Evolutionary conservation across 1,140 invertebrate genomes (phyloP).

Genomic region (Lasaia peninsularis): DNA sequence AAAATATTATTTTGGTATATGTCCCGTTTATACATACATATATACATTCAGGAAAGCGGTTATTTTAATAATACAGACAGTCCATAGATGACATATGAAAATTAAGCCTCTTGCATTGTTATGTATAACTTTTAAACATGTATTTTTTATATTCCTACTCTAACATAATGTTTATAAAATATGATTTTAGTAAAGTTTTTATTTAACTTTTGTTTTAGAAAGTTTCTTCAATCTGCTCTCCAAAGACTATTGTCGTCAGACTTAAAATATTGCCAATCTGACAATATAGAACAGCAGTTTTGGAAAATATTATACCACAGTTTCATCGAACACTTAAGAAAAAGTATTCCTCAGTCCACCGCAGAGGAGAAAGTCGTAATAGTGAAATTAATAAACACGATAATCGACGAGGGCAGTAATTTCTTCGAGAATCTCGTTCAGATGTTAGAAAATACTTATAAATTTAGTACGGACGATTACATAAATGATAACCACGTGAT

Average conservation of each 20-base stretch:
- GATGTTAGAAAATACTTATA: constrained; percentile 84
- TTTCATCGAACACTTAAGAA: constrained; percentile 89
- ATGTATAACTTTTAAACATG: no score
- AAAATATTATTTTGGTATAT: no score
- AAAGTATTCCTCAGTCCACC: constrained; percentile 79
- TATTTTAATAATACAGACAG: no score
- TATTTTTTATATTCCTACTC: neutral
- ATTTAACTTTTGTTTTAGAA: constrained; percentile 34
- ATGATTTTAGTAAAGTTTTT: neutral
- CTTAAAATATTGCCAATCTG: constrained; percentile 91
- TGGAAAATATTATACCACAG: constrained; percentile 96
- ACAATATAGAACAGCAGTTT: constrained; percentile 93
- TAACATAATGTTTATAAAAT: no score
- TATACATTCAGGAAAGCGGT: no score
- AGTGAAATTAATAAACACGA: constrained; percentile 82
- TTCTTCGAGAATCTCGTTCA: constrained; percentile 89
- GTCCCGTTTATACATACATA: no score
- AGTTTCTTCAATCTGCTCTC: constrained; percentile 83
- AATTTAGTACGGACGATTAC: constrained; percentile 84
- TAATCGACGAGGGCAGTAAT: constrained; percentile 88
- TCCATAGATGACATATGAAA: no score
- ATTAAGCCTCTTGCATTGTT: no score
- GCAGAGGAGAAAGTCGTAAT: constrained; percentile 79
- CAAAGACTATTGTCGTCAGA: constrained; percentile 87
- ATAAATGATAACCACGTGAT: constrained; percentile 75